Evolutionary conservation across 2,797 vertebrate species (phyloP).

Genomic region (Bufotes viridis): DNA sequence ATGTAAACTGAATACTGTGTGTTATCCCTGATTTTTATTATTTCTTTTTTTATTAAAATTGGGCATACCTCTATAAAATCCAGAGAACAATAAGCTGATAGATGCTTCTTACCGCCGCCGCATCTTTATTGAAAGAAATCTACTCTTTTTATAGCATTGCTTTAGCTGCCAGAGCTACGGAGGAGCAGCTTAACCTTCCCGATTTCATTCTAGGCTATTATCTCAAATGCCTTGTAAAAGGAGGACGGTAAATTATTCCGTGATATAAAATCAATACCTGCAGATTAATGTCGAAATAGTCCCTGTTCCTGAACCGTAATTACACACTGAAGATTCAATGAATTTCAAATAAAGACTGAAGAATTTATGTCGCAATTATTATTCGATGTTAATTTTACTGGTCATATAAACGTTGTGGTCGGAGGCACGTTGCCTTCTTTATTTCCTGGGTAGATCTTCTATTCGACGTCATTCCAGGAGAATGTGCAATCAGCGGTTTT

Average conservation of each 20-base stretch:
- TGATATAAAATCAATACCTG: constrained; percentile 52
- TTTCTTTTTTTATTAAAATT: constrained; percentile 19
- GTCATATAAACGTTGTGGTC: not conserved
- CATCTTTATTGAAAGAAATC: constrained; percentile 40
- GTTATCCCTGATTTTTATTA: constrained; percentile 10
- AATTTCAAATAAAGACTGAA: constrained; percentile 41
- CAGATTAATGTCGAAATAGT: constrained; percentile 39
- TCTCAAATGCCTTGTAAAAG: constrained; percentile 34
- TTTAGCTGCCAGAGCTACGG: constrained; percentile 15
- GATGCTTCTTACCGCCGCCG: constrained; percentile 31
- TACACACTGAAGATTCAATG: constrained; percentile 46
- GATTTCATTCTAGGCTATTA: constrained; percentile 45
- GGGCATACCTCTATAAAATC: constrained; percentile 45
- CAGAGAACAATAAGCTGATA: constrained; percentile 49
- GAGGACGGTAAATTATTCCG: constrained; percentile 16
- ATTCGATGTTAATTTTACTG: constrained; percentile 16
- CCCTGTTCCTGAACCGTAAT: constrained; percentile 42
- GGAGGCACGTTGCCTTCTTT: not conserved
- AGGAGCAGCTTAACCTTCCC: constrained; percentile 54
- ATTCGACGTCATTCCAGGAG: not conserved
- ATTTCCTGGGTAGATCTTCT: not conserved
- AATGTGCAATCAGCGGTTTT: not conserved
- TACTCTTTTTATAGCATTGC: constrained; percentile 25
- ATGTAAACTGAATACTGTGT: not conserved
- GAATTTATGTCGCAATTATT: constrained; percentile 29